Evolutionary conservation across 2,797 vertebrate species (phyloP).

Genomic region (Trichosurus vulpecula): DNA sequence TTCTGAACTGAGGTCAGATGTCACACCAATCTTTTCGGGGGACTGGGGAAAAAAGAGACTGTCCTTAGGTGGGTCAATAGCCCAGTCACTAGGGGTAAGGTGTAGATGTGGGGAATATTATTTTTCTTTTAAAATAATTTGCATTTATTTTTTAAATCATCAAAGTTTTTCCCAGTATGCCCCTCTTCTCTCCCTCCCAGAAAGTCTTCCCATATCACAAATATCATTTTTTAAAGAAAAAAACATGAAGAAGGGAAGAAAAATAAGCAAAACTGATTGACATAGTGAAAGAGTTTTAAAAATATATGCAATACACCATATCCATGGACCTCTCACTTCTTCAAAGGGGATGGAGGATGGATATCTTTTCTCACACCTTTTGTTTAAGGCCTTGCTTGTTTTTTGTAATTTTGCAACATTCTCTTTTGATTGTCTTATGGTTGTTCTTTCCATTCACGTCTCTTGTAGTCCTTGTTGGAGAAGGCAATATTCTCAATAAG

Average conservation of each 20-base stretch:
- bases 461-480: too few relatives aligned
- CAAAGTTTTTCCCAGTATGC: not conserved
- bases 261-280: not conserved
- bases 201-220: not conserved
- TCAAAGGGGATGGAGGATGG: too few relatives aligned
- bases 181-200: not conserved
- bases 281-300: not conserved
- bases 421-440: too few relatives aligned
- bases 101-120: not conserved
- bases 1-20: not conserved
- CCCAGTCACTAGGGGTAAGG: not conserved
- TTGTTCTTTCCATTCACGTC: too few relatives aligned
- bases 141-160: not conserved
- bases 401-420: too few relatives aligned
- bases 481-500: too few relatives aligned
- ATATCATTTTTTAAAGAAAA: not conserved
- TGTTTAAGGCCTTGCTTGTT: too few relatives aligned
- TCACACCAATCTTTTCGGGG: not conserved
- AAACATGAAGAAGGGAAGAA: not conserved
- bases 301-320: not conserved
- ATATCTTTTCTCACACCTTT: too few relatives aligned
- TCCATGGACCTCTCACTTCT: too few relatives aligned
- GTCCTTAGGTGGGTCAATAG: not conserved
- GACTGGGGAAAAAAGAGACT: not conserved
- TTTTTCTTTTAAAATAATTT: slow-evolving; percentile 13